Evolutionary conservation across 2,113 vertebrate genomes (phyloP).

Genomic region (Piaya cayana): DNA sequence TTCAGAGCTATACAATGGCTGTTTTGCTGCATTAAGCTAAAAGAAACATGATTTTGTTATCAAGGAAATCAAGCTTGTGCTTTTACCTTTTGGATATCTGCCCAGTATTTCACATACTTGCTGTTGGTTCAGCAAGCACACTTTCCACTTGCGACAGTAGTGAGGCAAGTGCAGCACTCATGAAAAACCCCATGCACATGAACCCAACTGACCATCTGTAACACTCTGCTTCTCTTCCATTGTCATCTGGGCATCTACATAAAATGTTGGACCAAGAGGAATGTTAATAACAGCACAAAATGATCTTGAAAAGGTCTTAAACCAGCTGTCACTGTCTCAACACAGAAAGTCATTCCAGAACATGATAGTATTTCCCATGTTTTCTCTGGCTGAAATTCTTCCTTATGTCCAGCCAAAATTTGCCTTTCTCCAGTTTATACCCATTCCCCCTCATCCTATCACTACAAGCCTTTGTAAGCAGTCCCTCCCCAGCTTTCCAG

Average conservation of each 20-base stretch:
- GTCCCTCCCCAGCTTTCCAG: no score
- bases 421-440: no score
- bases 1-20: not conserved
- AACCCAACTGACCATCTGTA: not conserved
- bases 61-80: not conserved
- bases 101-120: not conserved
- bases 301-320: not conserved
- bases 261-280: not conserved
- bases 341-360: not conserved
- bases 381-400: not conserved
- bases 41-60: not conserved
- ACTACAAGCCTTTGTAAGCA: no score
- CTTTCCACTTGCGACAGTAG: not conserved
- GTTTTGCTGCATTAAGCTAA: not conserved
- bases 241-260: not conserved
- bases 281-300: not conserved
- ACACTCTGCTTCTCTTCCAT: not conserved
- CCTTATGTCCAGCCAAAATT: no score
- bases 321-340: not conserved
- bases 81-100: not conserved
- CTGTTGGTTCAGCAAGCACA: not conserved
- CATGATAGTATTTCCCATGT: not conserved
- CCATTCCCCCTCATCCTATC: no score
- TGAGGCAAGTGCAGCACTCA: not conserved
- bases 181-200: accelerated